Conservation (phyloP, 1,140 invertebrate species). For the Pseudachorutes palmiensis region DNA sequence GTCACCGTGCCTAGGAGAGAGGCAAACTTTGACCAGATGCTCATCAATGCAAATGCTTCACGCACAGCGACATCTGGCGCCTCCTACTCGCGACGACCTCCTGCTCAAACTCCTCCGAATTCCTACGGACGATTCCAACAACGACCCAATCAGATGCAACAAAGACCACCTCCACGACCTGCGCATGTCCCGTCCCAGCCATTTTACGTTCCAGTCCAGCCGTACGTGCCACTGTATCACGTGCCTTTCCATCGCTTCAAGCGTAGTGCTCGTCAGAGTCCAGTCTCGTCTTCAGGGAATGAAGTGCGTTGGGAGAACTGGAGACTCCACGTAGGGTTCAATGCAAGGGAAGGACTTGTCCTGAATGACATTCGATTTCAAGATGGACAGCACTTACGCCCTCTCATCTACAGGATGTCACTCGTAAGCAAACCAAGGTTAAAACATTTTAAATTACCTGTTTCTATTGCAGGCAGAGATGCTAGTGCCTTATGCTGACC, state of each 20-base stretch:
- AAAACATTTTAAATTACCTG: too few relatives aligned
- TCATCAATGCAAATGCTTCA: not conserved
- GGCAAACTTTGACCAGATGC: constrained; percentile 15
- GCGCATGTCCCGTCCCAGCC: not conserved
- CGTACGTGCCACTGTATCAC: not conserved
- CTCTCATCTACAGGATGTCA: constrained; percentile 22
- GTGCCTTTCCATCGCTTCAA: not conserved
- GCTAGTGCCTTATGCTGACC: constrained; percentile 22
- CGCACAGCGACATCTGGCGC: not conserved
- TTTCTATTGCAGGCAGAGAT: constrained; percentile 18
- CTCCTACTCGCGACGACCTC: too few relatives aligned
- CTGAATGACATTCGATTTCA: constrained; percentile 17
- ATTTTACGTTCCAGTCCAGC: not conserved
- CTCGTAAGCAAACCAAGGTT: too few relatives aligned
- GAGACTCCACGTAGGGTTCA: constrained; percentile 10
- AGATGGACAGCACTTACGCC: constrained; percentile 10
- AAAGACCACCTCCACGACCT: not conserved
- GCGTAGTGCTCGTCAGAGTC: not conserved
- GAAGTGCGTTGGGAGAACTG: not conserved
- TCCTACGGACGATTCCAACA: too few relatives aligned
- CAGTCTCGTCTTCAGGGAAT: not conserved
- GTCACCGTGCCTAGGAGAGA: constrained; percentile 7
- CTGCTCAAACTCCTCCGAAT: too few relatives aligned
- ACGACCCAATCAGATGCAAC: not conserved
- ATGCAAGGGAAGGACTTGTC: constrained; percentile 19